Evolutionary conservation across 2,113 vertebrate genomes (phyloP), one percentile per base, ranked within the genome.

Genomic region (Prochilodus magdalenae): DNA sequence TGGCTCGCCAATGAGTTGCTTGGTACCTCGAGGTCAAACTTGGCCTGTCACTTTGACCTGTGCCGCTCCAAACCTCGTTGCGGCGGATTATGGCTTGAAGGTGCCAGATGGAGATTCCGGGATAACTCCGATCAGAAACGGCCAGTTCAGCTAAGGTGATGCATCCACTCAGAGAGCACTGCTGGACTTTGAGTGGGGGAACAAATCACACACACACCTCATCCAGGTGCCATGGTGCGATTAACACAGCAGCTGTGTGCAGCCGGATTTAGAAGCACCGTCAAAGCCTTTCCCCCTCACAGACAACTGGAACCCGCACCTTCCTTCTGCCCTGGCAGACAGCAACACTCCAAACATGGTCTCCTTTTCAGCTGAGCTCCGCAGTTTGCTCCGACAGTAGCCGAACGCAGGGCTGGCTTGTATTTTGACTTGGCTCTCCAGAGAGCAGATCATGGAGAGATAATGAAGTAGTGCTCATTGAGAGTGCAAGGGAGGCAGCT

Each of bases 71-170:
- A 65, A 29, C 66, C 24, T 8, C 44, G 4, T 22, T 72, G n/a
- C n/a, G n/a, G n/a, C n/a, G n/a, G n/a, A 74, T 63, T 82, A 51
- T 66, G 14, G 76, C 71, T 79, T 75, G 72, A 59, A 78, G 36
- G 16, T 24, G 22, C n/a, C 13, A 36, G 33, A 29, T 73, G 74
- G 30, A 85, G 62, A 69, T 57, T 62, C 59, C 62, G 40, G 69
- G 40, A 74, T 79, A 51, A 74, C 62, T 69, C 12, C 27, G 24
- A 36, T 79, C 55, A 75, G 27, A 72, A 69, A 51, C 30, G 30
- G 59, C 29, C 72, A 66, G 69, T 80, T 86, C 66, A 67, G 20
- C 29, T 63, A 27, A 63, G 77, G 77, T 72, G 73, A 86, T 79
- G 36, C 53, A 79, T 71, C 33, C 13, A 22, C 40, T 49, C 33